Evolutionary conservation across 2,797 vertebrate species (phyloP).

Genomic region (Phoxinus dragarum): DNA sequence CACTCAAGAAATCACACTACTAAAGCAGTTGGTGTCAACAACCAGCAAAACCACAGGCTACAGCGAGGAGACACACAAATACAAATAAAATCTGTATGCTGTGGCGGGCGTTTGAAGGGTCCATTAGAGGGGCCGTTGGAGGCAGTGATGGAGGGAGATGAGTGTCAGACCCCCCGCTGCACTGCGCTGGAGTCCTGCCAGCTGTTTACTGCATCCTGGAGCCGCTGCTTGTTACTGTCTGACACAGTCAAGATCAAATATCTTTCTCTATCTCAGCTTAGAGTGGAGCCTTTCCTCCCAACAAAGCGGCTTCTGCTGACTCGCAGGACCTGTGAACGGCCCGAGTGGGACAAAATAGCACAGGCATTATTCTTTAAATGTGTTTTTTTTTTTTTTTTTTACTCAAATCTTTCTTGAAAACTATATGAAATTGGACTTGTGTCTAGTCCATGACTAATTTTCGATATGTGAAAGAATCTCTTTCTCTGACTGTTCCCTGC

Average conservation of each 20-base stretch:
- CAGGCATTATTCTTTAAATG: not conserved
- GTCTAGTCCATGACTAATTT: not conserved
- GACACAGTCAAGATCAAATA: slow-evolving; percentile 62
- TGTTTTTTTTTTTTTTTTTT: not conserved
- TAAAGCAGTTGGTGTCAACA: slow-evolving; percentile 82
- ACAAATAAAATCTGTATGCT: slow-evolving; percentile 81
- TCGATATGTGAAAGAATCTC: no score
- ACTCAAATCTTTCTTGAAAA: not conserved
- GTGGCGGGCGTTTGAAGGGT: slow-evolving; percentile 78
- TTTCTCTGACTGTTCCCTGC: no score
- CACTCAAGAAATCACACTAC: slow-evolving; percentile 72
- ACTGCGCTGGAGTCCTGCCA: slow-evolving; percentile 72
- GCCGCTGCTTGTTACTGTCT: slow-evolving; percentile 63
- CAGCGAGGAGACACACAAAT: slow-evolving; percentile 52
- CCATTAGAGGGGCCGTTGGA: slow-evolving; percentile 72
- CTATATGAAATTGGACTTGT: not conserved
- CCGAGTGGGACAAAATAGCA: not conserved
- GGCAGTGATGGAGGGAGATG: slow-evolving; percentile 72
- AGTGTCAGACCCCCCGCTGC: slow-evolving; percentile 70
- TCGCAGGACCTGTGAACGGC: slow-evolving; percentile 22
- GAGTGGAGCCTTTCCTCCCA: slow-evolving; percentile 15
- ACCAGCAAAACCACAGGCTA: slow-evolving; percentile 66
- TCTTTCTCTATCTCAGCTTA: slow-evolving; percentile 44
- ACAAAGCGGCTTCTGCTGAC: slow-evolving; percentile 43
- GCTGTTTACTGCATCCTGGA: slow-evolving; percentile 70